Conservation (phyloP, 2,113 vertebrate genomes). For the Panurus biarmicus region DNA sequence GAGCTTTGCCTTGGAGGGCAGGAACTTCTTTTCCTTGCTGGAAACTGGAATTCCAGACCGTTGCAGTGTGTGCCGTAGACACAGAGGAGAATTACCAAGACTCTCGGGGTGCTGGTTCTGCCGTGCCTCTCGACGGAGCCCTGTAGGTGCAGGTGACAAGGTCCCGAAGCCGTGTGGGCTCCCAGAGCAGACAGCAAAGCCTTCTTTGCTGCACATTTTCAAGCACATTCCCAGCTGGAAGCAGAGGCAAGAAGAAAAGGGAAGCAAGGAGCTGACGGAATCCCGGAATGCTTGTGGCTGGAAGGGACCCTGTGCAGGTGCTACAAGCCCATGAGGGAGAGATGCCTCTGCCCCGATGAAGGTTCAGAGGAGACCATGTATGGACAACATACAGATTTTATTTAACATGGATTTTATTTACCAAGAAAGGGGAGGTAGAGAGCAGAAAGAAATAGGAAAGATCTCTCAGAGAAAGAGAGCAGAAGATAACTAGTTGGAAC, state of each 20-base stretch:
- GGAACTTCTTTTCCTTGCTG: not conserved
- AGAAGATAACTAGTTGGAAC: not conserved
- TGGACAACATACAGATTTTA: not conserved
- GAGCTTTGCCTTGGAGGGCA: not conserved
- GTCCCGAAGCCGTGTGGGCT: rapidly evolving
- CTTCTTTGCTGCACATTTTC: not conserved
- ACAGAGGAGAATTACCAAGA: not conserved
- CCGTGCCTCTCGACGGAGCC: rapidly evolving
- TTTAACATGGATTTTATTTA: not conserved
- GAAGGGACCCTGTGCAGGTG: not conserved
- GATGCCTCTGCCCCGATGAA: not conserved
- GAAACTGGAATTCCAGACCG: not conserved
- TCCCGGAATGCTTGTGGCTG: rapidly evolving
- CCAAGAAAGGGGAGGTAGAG: not conserved
- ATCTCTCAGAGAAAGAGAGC: not conserved
- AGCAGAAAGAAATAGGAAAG: not conserved
- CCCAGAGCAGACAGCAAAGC: not conserved
- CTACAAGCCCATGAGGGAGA: rapidly evolving
- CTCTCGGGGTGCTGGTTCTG: not conserved
- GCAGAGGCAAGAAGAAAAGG: not conserved
- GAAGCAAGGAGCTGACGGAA: not conserved
- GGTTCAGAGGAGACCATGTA: not conserved
- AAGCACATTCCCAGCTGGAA: not conserved
- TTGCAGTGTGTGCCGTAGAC: not conserved
- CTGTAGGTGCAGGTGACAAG: not conserved